A percentile compares a stretch with the other conserved stretches of the same genome.
phyloP scores from a whole-genome alignment of 2,113 vertebrate genomes.

The Ia io region DNA sequence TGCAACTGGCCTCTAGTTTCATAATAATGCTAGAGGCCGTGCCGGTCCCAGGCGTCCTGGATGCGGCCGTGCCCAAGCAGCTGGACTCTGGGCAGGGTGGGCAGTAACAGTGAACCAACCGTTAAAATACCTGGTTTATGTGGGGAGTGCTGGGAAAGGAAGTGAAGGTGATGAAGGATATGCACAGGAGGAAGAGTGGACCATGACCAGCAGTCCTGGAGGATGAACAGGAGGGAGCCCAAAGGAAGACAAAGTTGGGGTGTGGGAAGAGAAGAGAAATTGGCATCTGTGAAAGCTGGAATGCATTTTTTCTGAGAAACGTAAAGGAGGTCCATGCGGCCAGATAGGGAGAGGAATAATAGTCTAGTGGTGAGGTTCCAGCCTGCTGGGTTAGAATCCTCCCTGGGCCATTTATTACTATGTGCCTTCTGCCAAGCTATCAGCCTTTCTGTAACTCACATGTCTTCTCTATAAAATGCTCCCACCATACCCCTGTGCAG shows the following conservation, averaged over 20 bases:
- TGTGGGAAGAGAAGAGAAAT: not conserved
- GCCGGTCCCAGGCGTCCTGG: not conserved
- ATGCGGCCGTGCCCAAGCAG: not conserved
- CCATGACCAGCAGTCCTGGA: not conserved
- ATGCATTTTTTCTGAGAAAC: not conserved
- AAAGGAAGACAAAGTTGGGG: not conserved
- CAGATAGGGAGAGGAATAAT: not conserved
- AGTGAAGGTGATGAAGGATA: rapidly evolving
- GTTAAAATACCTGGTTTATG: not conserved
- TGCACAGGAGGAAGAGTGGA: not conserved
- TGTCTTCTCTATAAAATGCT: not conserved
- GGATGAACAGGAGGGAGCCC: not conserved
- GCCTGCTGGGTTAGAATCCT: not conserved
- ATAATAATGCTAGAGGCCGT: not conserved
- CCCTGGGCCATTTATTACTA: not conserved
- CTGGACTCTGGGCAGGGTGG: not conserved
- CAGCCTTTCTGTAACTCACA: not conserved
- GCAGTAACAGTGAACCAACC: too few species aligned
- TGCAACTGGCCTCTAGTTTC: not conserved
- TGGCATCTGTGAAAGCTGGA: not conserved
- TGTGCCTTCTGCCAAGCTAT: not conserved
- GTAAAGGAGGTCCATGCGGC: not conserved
- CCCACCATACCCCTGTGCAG: not conserved
- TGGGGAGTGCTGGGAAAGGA: not conserved
- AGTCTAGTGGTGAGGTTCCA: not conserved